Percentiles rank a stretch among this genome's conserved stretches.
These are phyloP conservation scores for Sclerodermus sp. DNA, from an alignment of 2,888 invertebrate species.

Conservation along the genomic window DNA sequence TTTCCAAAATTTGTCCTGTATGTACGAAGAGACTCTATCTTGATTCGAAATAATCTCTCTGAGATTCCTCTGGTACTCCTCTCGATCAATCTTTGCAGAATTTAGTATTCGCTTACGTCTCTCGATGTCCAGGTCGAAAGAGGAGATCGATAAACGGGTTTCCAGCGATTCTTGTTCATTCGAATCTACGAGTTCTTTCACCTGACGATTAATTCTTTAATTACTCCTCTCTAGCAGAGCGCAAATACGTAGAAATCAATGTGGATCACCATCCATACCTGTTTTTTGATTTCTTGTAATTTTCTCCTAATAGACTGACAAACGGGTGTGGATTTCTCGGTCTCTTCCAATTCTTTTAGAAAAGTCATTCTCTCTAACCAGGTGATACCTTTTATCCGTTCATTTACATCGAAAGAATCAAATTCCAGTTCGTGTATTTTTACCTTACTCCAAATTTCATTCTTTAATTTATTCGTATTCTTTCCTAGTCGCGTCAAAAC, in stretches of 20 bases:
- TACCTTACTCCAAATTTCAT: background rate
- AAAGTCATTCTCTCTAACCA: conserved; percentile 32
- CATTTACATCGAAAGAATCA: background rate
- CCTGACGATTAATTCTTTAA: conserved; percentile 1
- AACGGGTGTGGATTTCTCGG: conserved; percentile 36
- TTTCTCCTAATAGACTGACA: conserved; percentile 48
- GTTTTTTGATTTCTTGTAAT: conserved; percentile 36
- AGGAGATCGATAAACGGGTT: conserved; percentile 63
- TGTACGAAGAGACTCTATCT: conserved; percentile 62
- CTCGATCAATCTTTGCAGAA: conserved; percentile 58
- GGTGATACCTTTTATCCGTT: background rate
- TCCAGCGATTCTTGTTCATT: conserved; percentile 62
- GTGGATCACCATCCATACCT: conserved; percentile 26
- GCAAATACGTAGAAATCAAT: background rate
- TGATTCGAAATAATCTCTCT: conserved; percentile 62
- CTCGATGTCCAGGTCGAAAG: conserved; percentile 65
- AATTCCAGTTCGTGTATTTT: no score
- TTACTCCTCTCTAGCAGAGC: no score
- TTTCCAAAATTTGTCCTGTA: conserved; percentile 65
- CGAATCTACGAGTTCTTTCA: conserved; percentile 57
- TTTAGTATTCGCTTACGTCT: conserved; percentile 56
- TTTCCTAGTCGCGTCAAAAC: conserved; percentile 2
- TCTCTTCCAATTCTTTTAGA: conserved; percentile 24
- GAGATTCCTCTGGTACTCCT: conserved; percentile 58
- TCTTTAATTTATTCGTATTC: background rate